Evolutionary conservation across 2,797 vertebrate species (phyloP).

Genomic region (Sebastes aleutianus): DNA sequence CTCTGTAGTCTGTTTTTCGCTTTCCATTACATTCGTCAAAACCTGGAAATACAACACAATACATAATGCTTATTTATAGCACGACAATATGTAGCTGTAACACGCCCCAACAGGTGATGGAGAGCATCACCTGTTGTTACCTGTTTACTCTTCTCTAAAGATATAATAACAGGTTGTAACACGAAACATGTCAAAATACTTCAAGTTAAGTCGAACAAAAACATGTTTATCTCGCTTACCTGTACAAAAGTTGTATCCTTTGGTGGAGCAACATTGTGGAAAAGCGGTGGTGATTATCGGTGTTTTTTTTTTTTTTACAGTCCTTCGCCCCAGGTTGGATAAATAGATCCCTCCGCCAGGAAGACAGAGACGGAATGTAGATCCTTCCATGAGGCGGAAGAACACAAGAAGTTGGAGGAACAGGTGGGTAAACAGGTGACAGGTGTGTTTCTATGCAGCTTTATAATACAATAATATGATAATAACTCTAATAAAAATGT

Average conservation of each 20-base stretch:
- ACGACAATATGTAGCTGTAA: slow-evolving; percentile 25
- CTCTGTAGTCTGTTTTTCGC: slow-evolving; percentile 81
- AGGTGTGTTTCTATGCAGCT: neutral
- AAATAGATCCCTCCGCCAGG: slow-evolving; percentile 77
- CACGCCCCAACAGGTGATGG: slow-evolving; percentile 81
- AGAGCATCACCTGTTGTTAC: slow-evolving; percentile 73
- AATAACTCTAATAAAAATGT: neutral
- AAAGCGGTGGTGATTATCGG: slow-evolving; percentile 21
- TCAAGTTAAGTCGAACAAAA: neutral
- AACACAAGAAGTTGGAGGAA: slow-evolving; percentile 7
- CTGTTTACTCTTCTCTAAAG: neutral
- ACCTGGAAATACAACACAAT: slow-evolving; percentile 73
- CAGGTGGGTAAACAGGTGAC: neutral
- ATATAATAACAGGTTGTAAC: neutral
- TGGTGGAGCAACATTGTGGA: slow-evolving; percentile 67
- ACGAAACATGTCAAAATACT: neutral
- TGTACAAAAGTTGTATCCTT: slow-evolving; percentile 45
- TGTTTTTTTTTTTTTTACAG: slow-evolving; percentile 39
- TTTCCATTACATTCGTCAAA: slow-evolving; percentile 97
- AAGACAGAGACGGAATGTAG: slow-evolving; percentile 48
- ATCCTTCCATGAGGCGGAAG: slow-evolving; percentile 42
- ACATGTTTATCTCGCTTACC: slow-evolving; percentile 33
- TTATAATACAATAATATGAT: neutral
- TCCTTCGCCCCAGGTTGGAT: slow-evolving; percentile 37
- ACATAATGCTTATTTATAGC: neutral